Evolutionary conservation across 2,797 vertebrate genomes (phyloP), one percentile per base, ranked within the genome.

Genomic region (Lycodopsis pacificus): DNA sequence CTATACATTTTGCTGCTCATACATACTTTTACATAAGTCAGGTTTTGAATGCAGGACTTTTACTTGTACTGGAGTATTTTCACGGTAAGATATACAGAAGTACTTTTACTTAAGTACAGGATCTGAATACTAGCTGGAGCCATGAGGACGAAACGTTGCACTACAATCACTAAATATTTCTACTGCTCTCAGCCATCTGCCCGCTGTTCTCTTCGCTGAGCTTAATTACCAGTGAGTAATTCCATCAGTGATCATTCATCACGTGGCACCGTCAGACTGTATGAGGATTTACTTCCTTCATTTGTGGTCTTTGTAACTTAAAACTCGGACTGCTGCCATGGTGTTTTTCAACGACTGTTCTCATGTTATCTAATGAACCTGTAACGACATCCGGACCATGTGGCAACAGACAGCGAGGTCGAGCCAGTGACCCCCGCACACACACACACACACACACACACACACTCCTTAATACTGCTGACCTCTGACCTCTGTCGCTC

Each of bases 401-500:
- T 65, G 66, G 71, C 68, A 22, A 65, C 64, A 76, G 72, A 36
- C 73, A 5, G 56, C 12, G 12, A 30, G 34, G 34, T 57, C 5
- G 1, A 13, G 2, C 44, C n/a, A 11, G 12, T 67, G 61, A 80
- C 56, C 61, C 61, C 15, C 0, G 1, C 15, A 0, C 61, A 20
- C 40, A 44, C 61, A 12, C 40, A 42, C 59, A 22, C 58, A 15
- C 61, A 19, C 59, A 62, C 59, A 27, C 59, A 63, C 36, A 62
- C 30, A 42, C 13, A 25, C 61, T 70, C 36, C 56, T 53, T 46
- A 40, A 62, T 10, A 32, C 58, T 19, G 54, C 30, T 71, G 74
- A 80, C 80, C 86, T 79, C 42, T 87, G 86, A 90, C 81, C 86
- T 73, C 64, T 75, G 58, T n/a, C 67, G 30, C 34, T 40, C 65